phyloP scores from a whole-genome alignment of 2,888 invertebrate species.

The Aspidiotus rigidus region DNA sequence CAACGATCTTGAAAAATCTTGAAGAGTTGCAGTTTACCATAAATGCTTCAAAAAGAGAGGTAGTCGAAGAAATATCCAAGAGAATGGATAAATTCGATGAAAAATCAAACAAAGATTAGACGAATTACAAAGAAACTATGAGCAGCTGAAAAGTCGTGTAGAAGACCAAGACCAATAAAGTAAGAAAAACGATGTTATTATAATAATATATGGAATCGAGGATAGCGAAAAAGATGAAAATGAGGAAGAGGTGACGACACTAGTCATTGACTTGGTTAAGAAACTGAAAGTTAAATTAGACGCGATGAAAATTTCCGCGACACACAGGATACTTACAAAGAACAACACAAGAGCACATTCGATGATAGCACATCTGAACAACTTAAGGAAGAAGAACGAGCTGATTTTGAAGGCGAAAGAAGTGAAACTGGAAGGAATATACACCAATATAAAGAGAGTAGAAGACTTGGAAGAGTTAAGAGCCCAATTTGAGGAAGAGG shows the following conservation, averaged over 20 bases:
- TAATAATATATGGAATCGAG: neutral
- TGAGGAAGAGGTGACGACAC: neutral
- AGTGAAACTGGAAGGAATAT: neutral
- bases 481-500: neutral
- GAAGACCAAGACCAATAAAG: too few species aligned
- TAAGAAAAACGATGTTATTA: too few species aligned
- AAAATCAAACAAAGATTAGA: too few species aligned
- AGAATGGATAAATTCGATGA: too few species aligned
- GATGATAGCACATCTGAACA: neutral
- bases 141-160: too few species aligned
- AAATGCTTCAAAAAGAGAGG: too few species aligned
- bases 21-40: too few species aligned
- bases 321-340: neutral
- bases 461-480: neutral
- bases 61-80: too few species aligned
- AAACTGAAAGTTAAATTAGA: slow-evolving; percentile 1
- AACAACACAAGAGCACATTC: neutral
- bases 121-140: too few species aligned
- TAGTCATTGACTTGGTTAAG: neutral
- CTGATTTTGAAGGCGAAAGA: neutral
- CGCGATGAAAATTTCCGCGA: neutral
- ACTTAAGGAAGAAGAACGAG: too few species aligned
- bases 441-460: neutral
- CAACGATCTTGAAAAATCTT: too few species aligned
- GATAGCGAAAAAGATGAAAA: neutral